Percentiles rank a stretch among this genome's conserved stretches.
Conservation (phyloP, 2,113 vertebrate species). For the Bubo blakistoni region DNA sequence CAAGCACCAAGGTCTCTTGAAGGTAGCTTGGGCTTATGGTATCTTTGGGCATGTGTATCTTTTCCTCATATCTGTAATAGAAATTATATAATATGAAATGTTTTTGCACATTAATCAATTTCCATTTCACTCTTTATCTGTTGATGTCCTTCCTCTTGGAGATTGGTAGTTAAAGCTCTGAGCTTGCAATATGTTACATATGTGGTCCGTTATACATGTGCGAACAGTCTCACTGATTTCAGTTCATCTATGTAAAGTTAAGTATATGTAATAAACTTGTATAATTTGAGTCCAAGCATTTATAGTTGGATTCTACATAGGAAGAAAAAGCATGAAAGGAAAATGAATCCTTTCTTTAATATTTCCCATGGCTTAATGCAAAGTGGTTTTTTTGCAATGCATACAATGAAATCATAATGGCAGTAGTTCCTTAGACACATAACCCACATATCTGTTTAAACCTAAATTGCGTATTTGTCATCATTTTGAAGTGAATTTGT, state of each 20-base stretch:
- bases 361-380: background rate
- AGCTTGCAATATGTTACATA: rapidly evolving
- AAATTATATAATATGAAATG: background rate
- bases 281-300: background rate
- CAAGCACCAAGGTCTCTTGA: background rate
- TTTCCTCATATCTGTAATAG: background rate
- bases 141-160: background rate
- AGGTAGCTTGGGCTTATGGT: background rate
- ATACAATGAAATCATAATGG: background rate
- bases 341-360: background rate
- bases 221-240: background rate
- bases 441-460: background rate
- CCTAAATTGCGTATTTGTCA: background rate
- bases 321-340: background rate
- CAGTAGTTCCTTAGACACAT: background rate
- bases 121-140: background rate
- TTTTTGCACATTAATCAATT: background rate
- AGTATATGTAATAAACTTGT: background rate
- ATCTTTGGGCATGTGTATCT: background rate
- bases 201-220: background rate
- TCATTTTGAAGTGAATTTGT: background rate
- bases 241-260: background rate
- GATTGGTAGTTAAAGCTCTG: background rate
- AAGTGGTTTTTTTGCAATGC: background rate
- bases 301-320: background rate